Evolutionary conservation across 2,113 vertebrate species (phyloP), one percentile per base, ranked within the genome.

Genomic region (Rhombomys opimus): DNA sequence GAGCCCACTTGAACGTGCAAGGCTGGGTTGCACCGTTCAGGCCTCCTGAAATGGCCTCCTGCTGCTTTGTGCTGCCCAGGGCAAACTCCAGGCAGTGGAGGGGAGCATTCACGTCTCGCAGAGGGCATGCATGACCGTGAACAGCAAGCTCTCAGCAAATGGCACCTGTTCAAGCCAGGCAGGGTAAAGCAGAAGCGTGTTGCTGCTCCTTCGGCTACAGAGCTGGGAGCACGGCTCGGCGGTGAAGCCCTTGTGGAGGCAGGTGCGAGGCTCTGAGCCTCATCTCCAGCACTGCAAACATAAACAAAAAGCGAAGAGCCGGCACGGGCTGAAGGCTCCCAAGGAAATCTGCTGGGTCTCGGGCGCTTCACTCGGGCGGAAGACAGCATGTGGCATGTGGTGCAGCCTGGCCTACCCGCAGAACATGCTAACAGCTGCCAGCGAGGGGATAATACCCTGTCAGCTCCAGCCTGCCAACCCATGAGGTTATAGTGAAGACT

Each of bases 1-100:
- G 95, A 96, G 82, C 77, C 85, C 70, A 52, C 94, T 97, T 23
- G 59, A 96, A 95, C 96, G 89, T 93, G 78, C 54, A 76, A 89
- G 68, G 59, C 93, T 94, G n/a, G 41, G 87, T 22, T 35, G 12
- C 89, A 32, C 12, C 90, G 41, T 11, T 46, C 63, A 1, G 80
- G 78, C 13, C 82, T 70, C 25, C 52, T n/a, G 41, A 32, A 65
- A 27, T 2, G 2, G 14, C 20, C 17, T 59, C 30, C 50, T 0
- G 7, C 35, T 46, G 46, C 84, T 90, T 10, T 38, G 12, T 15
- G 3, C 57, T 1, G 0, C 18, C 6, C 1, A 0, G 7, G 35
- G 41, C 18, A 27, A 35, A 46, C 1, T 0, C 0, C 0, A 52
- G 88, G 41, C 22, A 0, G 5, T 0, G 2, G 35, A 57, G 86